Base-by-base conservation (phyloP, 2,888 invertebrate genomes). In the Phaonia tiefii region DNA sequence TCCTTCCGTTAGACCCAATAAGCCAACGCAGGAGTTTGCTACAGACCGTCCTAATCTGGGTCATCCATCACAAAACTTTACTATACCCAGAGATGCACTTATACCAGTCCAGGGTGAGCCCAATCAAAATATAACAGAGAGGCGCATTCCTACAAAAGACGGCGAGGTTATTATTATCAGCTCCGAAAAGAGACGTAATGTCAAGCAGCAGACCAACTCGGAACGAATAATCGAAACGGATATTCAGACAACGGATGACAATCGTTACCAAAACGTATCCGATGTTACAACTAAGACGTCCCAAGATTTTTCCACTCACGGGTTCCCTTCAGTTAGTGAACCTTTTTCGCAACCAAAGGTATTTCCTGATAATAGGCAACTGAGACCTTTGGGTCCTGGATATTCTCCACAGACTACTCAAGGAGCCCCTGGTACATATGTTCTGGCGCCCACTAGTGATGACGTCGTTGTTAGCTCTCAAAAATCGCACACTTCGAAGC, bases 171-270 rank as follows among this genome's bases (percentile, higher is more conserved):
- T 88, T 11, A 82, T 87, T 69, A 84, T 86, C 7, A 87, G 88
- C 54, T 86, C 89, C 2, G 86, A 88, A 82, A 85, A 86, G 76
- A 86, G 85, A 20, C 85, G 84, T 56, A 87, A 86, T 60, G 84
- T 86, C 0, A 89, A 87, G 82, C 86, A 86, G 25, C 85, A 85
- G 17, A 86, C 83, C 22, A 87, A 84, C 79, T 84, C 86, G 0
- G 86, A 88, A 79, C 86, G 85, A 60, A 85, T 86, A 70, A 79
- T 84, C 15, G 89, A 88, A 77, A 87, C 87, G 11, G 88, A 88
- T 69, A 77, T 85, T 10, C 54, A 85, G 3, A 75, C 81, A 13
- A 84, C 80, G 66, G 86, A 86, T 15, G 80, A 84, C 20, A 71
- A 79, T 73, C 66, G 63, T 11, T 56, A 63, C 66, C 44, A 75